Evolutionary conservation across 1,140 invertebrate species (phyloP).

Genomic region (Brachionus calyciflorus): DNA sequence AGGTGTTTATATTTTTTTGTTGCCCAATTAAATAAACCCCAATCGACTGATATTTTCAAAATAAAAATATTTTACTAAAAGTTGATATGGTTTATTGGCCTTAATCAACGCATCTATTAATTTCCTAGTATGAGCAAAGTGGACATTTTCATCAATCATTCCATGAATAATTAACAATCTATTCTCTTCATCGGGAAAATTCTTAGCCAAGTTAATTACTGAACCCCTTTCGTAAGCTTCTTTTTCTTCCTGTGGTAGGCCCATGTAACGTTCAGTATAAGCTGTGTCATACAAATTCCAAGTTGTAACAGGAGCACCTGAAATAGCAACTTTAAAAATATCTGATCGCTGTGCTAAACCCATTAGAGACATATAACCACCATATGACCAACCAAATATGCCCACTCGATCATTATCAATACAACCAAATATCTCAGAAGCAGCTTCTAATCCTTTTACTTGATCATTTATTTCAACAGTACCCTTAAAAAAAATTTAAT

Average conservation of each 20-base stretch:
- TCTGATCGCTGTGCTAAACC: slow-evolving; percentile 62
- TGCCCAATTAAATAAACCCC: too few species aligned
- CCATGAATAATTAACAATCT: slow-evolving; percentile 94
- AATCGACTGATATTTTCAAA: neutral
- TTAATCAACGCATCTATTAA: slow-evolving; percentile 78
- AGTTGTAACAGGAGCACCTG: slow-evolving; percentile 91
- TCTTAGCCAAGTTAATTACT: slow-evolving; percentile 54
- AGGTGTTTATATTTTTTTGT: too few species aligned
- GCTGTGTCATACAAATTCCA: slow-evolving; percentile 90
- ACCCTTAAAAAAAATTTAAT: slow-evolving; percentile 65
- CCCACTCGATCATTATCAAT: slow-evolving; percentile 88
- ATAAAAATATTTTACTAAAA: slow-evolving; percentile 67
- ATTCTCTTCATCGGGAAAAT: slow-evolving; percentile 68
- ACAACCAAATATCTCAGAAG: slow-evolving; percentile 77
- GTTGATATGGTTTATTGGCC: slow-evolving; percentile 83
- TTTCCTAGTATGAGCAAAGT: slow-evolving; percentile 90
- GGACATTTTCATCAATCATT: slow-evolving; percentile 95
- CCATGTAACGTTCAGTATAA: slow-evolving; percentile 93
- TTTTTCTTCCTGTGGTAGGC: slow-evolving; percentile 75
- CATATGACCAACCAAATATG: slow-evolving; percentile 98
- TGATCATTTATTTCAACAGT: slow-evolving; percentile 92
- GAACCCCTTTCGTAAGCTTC: slow-evolving; percentile 67
- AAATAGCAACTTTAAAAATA: slow-evolving; percentile 71
- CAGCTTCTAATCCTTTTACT: slow-evolving; percentile 83
- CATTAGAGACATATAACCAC: slow-evolving; percentile 64